Percentiles rank a stretch among this genome's conserved stretches.
These are phyloP conservation scores for Heliconius sara DNA, from an alignment of 2,888 invertebrate genomes.

Conservation along the genomic window DNA sequence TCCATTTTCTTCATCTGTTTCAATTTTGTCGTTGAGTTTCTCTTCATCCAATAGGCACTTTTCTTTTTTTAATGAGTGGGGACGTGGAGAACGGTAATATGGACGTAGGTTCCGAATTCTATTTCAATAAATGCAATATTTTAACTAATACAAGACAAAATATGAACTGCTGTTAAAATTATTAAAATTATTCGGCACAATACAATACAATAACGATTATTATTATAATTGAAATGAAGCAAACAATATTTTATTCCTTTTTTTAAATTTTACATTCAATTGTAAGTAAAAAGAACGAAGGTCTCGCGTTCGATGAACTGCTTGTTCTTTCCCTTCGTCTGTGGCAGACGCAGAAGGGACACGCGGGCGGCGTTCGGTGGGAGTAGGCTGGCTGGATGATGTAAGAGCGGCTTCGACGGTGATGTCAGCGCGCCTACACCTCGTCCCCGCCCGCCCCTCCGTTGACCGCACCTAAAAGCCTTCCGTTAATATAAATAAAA, in stretches of 20 bases:
- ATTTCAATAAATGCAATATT: not conserved
- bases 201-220: not conserved
- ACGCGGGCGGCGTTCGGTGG: conserved; percentile 60
- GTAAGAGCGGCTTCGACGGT: conserved; percentile 81
- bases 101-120: no score
- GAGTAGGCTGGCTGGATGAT: conserved; percentile 75
- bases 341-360: conserved; percentile 38
- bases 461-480: conserved; percentile 61
- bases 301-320: conserved; percentile 33
- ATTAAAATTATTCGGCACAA: not conserved
- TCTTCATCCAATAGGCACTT: not conserved
- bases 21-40: not conserved
- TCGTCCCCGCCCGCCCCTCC: conserved; percentile 55
- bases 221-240: not conserved
- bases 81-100: no score
- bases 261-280: not conserved
- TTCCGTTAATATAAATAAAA: conserved; percentile 65
- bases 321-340: conserved; percentile 25
- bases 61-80: no score
- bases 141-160: not conserved
- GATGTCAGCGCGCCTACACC: conserved; percentile 81
- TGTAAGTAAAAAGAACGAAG: conserved; percentile 17
- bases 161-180: not conserved
- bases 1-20: no score
- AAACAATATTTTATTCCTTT: not conserved